A percentile compares a stretch with the other conserved stretches of the same genome.
These are phyloP conservation scores for Osmerus mordax DNA, from an alignment of 2,113 vertebrate species.

Conservation along the genomic window DNA sequence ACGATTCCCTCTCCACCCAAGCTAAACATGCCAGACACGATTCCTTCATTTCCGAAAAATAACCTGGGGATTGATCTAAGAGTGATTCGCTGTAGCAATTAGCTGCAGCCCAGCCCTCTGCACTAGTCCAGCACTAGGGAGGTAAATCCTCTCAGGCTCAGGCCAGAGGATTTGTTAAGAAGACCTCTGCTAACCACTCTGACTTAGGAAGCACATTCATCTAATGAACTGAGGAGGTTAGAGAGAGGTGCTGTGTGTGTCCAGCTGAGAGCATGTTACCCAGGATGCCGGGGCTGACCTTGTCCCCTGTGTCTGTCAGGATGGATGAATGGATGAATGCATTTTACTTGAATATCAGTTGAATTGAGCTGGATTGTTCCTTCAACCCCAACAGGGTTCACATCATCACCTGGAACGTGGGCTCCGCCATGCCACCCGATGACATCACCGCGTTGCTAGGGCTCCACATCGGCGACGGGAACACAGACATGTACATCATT, in stretches of 20 bases:
- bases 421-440: conserved; percentile 86
- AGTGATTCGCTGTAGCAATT: no score
- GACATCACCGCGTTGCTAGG: conserved; percentile 90
- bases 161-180: neutral
- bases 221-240: neutral
- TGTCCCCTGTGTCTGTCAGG: no score
- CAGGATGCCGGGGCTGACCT: no score
- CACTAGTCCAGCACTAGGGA: no score
- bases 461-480: conserved; percentile 79
- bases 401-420: conserved; percentile 95
- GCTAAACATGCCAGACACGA: neutral
- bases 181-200: neutral
- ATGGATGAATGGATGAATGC: no score
- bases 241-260: neutral
- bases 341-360: no score
- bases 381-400: conserved; percentile 78
- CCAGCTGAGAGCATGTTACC: neutral
- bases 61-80: no score
- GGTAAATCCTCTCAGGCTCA: no score
- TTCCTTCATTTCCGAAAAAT: no score
- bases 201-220: neutral
- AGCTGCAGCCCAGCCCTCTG: neutral
- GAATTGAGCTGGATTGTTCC: no score
- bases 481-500: conserved; percentile 91
- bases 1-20: neutral